Evolutionary conservation across 2,888 invertebrate genomes (phyloP).

Genomic region (Leptopilina syphax): DNA sequence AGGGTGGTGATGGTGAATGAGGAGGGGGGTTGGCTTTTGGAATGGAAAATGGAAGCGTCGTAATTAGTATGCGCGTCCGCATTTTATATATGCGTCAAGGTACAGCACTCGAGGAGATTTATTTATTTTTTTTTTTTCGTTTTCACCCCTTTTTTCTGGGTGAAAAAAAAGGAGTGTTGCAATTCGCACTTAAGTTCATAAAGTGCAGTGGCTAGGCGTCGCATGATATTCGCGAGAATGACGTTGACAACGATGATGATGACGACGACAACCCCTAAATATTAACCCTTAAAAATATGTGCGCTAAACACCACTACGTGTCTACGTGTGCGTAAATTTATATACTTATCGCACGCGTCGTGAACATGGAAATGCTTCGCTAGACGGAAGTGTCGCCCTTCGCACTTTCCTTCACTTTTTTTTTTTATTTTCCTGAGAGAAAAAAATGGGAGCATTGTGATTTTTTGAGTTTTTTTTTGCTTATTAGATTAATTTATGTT

Average conservation of each 20-base stretch:
- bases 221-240: constrained; percentile 6
- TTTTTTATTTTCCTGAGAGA: not conserved
- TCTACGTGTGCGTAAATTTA: constrained; percentile 53
- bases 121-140: constrained; percentile 2
- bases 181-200: constrained; percentile 84
- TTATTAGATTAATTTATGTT: no score
- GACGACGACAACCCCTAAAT: constrained; percentile 21
- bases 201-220: constrained; percentile 79
- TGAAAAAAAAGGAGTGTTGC: constrained; percentile 80
- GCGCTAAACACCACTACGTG: constrained; percentile 26
- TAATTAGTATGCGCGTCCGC: constrained; percentile 76
- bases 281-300: constrained; percentile 51
- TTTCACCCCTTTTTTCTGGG: constrained; percentile 67
- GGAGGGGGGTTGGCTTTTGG: constrained; percentile 49
- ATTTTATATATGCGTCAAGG: constrained; percentile 62
- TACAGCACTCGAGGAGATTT: constrained; percentile 62
- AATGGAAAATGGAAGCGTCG: constrained; percentile 70
- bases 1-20: constrained; percentile 37
- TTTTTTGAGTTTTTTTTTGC: no score
- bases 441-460: not conserved
- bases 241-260: constrained; percentile 41
- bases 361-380: constrained; percentile 64
- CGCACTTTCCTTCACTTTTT: constrained; percentile 62
- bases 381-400: constrained; percentile 71
- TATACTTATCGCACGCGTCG: constrained; percentile 60